Percentiles rank a stretch among this genome's conserved stretches.
Conservation (phyloP, 2,113 vertebrate genomes). For the Dryoscopus gambensis region DNA sequence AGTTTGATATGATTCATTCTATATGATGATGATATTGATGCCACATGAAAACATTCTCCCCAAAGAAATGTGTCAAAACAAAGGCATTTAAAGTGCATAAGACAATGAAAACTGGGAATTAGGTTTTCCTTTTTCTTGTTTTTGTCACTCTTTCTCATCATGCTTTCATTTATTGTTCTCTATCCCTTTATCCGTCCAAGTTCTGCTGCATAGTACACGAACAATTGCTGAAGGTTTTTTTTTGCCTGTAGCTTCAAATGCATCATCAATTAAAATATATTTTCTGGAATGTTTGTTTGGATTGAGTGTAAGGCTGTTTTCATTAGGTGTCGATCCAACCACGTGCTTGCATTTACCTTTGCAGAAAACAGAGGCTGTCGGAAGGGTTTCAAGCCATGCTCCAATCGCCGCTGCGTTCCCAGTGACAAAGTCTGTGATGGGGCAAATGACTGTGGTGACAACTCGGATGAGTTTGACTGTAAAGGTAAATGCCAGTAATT, state of each 20-base stretch:
- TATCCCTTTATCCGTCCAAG: background rate
- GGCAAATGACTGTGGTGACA: slow-evolving; percentile 91
- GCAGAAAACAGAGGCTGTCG: slow-evolving; percentile 92
- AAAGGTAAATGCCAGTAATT: slow-evolving; percentile 79
- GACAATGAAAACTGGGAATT: background rate
- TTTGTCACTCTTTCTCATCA: background rate
- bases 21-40: background rate
- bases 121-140: background rate
- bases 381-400: slow-evolving; percentile 86
- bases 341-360: background rate
- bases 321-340: background rate
- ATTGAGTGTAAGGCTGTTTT: background rate
- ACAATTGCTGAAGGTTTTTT: background rate
- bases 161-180: background rate
- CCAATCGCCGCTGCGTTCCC: slow-evolving; percentile 86
- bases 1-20: background rate
- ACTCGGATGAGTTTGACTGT: slow-evolving; percentile 91
- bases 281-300: background rate
- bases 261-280: background rate
- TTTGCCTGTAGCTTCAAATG: background rate
- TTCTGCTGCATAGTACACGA: background rate
- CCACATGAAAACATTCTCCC: background rate
- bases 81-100: background rate
- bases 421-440: slow-evolving; percentile 88
- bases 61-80: background rate